phyloP scores from a whole-genome alignment of 2,113 vertebrate genomes.

The Camelus bactrianus region DNA sequence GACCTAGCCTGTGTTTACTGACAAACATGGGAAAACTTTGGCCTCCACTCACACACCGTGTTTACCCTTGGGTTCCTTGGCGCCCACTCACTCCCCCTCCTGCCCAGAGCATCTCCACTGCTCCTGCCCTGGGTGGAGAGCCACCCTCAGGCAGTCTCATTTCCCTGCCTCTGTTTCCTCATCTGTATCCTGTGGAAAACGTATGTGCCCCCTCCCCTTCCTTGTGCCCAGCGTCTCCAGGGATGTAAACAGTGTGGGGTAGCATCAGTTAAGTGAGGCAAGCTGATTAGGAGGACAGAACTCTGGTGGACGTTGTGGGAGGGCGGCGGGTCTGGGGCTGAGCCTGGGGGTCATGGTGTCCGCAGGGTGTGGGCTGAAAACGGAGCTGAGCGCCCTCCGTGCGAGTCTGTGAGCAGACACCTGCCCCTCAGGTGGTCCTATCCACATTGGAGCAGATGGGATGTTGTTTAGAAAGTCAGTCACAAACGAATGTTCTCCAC shows the following conservation, averaged over 20 bases:
- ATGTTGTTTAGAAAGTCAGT: background rate
- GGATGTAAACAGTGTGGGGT: background rate
- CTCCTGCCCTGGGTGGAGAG: background rate
- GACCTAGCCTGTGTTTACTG: background rate
- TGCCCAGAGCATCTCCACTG: background rate
- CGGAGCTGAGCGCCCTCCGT: background rate
- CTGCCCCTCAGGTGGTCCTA: background rate
- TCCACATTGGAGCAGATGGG: background rate
- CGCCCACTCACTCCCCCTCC: accelerated
- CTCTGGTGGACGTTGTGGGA: background rate
- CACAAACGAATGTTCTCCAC: background rate
- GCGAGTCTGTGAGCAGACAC: background rate
- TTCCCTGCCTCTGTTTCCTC: background rate
- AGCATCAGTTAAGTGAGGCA: background rate
- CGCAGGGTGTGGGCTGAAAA: background rate
- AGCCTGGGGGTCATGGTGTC: background rate
- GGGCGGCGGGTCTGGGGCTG: background rate
- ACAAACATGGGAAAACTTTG: background rate
- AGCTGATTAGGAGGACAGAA: background rate
- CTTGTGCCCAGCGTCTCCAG: accelerated
- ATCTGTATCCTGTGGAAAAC: background rate
- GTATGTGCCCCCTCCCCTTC: background rate
- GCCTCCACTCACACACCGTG: background rate
- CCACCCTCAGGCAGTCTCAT: background rate
- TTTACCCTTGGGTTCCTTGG: background rate